Percentiles rank a stretch among this genome's conserved stretches.
phyloP scores from a whole-genome alignment of 1,140 invertebrate species.

The Drosophila murphyi region DNA sequence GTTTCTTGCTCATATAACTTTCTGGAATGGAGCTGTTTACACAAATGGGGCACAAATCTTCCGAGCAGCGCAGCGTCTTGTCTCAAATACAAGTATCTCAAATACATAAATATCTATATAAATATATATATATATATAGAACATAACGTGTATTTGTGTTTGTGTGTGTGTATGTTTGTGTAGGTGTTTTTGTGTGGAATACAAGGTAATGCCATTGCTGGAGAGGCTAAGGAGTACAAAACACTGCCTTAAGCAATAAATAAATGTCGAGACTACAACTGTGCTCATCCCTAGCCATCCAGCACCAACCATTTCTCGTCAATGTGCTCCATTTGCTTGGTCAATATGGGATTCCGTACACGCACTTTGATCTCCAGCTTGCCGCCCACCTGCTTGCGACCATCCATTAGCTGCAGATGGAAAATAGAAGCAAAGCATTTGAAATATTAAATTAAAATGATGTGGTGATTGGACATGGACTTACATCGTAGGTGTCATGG shows the following conservation, averaged over 20 bases:
- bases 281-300: conserved; percentile 84
- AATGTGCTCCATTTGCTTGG: conserved; percentile 95
- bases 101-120: conserved; percentile 56
- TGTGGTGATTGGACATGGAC: conserved; percentile 75
- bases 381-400: conserved; percentile 93
- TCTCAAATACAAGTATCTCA: conserved; percentile 61
- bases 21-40: conserved; percentile 65
- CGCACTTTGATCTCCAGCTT: conserved; percentile 96
- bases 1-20: conserved; percentile 13
- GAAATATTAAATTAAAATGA: conserved; percentile 2
- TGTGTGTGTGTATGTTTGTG: conserved; percentile 41
- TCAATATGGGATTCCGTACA: conserved; percentile 94
- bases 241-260: conserved; percentile 32
- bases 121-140: conserved; percentile 59
- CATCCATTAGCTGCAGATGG: conserved; percentile 92
- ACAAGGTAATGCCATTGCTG: conserved; percentile 37
- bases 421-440: conserved; percentile 25
- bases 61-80: conserved; percentile 52
- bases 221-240: conserved; percentile 39
- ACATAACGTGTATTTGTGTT: conserved; percentile 49
- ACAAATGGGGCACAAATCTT: conserved; percentile 59
- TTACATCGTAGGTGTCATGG: conserved; percentile 96
- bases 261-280: neutral
- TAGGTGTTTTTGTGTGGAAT: conserved; percentile 12
- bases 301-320: conserved; percentile 97